A percentile compares a stretch with the other conserved stretches of the same genome.
These are phyloP conservation scores for Lepidotrigona ventralis DNA, from an alignment of 1,140 invertebrate species.

Conservation along the genomic window DNA sequence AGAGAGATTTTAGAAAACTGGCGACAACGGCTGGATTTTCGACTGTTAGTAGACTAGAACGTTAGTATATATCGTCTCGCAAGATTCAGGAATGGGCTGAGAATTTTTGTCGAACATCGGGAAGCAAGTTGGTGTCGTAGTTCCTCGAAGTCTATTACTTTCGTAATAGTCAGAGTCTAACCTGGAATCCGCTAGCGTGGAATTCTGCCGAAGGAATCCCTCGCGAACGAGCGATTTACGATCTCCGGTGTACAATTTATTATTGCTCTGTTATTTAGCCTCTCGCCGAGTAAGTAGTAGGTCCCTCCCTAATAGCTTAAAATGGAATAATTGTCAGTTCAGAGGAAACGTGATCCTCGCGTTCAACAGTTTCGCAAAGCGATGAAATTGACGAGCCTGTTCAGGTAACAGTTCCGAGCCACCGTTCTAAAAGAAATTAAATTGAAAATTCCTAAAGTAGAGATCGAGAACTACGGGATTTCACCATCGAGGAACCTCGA, in stretches of 20 bases:
- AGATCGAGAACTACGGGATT: too few species aligned
- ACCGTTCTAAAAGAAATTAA: not conserved
- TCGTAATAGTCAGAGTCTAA: not conserved
- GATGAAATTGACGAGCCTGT: not conserved
- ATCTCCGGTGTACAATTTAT: not conserved
- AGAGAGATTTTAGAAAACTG: too few species aligned
- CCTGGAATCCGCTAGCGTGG: not conserved
- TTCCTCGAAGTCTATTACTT: not conserved
- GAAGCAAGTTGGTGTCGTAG: not conserved
- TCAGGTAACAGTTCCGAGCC: conserved; percentile 26
- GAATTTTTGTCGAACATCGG: not conserved
- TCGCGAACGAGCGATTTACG: not conserved
- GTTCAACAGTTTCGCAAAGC: not conserved
- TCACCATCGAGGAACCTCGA: too few species aligned
- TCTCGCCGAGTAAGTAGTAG: not conserved
- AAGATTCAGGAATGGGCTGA: not conserved
- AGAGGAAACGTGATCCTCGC: not conserved
- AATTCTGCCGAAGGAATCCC: not conserved
- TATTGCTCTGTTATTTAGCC: not conserved
- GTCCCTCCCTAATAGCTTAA: too few species aligned
- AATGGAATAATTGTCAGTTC: not conserved
- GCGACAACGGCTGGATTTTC: not conserved
- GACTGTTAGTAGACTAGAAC: not conserved
- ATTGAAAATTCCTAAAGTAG: not conserved
- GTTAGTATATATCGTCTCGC: not conserved